phyloP scores from a whole-genome alignment of 2,888 invertebrate genomes.

The Allygus modestus region DNA sequence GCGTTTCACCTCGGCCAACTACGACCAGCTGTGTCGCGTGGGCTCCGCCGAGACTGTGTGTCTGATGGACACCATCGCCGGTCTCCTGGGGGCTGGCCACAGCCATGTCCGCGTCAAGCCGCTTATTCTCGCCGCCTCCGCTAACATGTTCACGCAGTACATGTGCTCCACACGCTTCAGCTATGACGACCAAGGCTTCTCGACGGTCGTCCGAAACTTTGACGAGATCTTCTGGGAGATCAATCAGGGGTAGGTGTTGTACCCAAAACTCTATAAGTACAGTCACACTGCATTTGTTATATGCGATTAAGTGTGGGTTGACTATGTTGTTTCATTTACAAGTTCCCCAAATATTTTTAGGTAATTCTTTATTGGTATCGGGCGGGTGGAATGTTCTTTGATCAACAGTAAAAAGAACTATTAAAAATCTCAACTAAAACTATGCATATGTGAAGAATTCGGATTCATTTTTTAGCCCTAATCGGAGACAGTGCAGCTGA shows the following conservation, averaged over 20 bases:
- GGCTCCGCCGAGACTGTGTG: constrained; percentile 82
- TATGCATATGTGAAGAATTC: too few species aligned
- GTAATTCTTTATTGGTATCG: too few species aligned
- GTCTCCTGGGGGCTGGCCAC: not conserved
- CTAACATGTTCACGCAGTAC: constrained; percentile 91
- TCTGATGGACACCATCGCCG: constrained; percentile 79
- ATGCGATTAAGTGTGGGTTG: too few species aligned
- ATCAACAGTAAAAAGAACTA: too few species aligned
- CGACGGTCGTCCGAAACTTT: constrained; percentile 82
- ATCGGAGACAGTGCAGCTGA: too few species aligned
- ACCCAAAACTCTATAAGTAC: too few species aligned
- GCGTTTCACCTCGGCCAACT: constrained; percentile 84
- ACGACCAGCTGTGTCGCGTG: constrained; percentile 81
- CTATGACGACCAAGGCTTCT: constrained; percentile 83
- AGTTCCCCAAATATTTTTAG: too few species aligned
- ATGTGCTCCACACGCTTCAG: constrained; percentile 91
- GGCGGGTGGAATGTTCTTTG: too few species aligned
- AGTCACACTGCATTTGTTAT: too few species aligned
- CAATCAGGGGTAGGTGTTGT: constrained; percentile 79
- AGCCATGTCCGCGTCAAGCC: constrained; percentile 81
- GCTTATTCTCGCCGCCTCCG: constrained; percentile 83
- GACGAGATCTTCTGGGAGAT: constrained; percentile 96
- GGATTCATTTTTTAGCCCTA: too few species aligned
- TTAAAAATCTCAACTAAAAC: too few species aligned
- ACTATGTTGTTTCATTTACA: too few species aligned